Evolutionary conservation across 2,888 invertebrate species (phyloP).

Genomic region (Andrena bicolor): DNA sequence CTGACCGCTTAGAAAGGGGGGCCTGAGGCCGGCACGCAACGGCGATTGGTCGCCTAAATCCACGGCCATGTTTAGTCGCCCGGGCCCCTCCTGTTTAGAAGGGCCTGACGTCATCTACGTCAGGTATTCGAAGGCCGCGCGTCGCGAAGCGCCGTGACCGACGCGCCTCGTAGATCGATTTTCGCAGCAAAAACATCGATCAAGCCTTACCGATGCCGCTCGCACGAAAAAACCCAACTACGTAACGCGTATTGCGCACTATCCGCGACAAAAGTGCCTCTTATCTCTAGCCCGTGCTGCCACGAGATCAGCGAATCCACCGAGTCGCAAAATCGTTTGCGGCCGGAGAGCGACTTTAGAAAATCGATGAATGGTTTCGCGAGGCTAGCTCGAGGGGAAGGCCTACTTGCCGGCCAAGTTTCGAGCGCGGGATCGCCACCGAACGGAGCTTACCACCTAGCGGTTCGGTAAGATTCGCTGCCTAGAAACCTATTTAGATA

Average conservation of each 20-base stretch:
- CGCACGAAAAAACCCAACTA: slow-evolving; percentile 25
- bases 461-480: slow-evolving; percentile 49
- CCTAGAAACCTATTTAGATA: slow-evolving; percentile 50
- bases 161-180: slow-evolving; percentile 56
- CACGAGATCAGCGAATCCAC: not conserved
- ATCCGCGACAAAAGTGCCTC: not conserved
- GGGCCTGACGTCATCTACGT: slow-evolving; percentile 83
- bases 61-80: slow-evolving; percentile 83
- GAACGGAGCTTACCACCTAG: slow-evolving; percentile 3
- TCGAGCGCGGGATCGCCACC: slow-evolving; percentile 41
- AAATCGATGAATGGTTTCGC: not conserved
- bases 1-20: slow-evolving; percentile 76
- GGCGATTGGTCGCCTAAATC: slow-evolving; percentile 83
- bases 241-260: not conserved
- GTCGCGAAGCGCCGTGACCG: slow-evolving; percentile 62
- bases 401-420: slow-evolving; percentile 19
- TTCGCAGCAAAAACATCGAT: slow-evolving; percentile 52
- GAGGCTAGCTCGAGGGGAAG: slow-evolving; percentile 9
- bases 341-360: not conserved
- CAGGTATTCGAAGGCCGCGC: slow-evolving; percentile 65
- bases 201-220: slow-evolving; percentile 23
- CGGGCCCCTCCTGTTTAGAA: slow-evolving; percentile 85
- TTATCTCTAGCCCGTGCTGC: not conserved
- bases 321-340: not conserved
- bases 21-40: slow-evolving; percentile 44